phyloP scores from a whole-genome alignment of 2,797 vertebrate species.

The Thaleichthys pacificus region DNA sequence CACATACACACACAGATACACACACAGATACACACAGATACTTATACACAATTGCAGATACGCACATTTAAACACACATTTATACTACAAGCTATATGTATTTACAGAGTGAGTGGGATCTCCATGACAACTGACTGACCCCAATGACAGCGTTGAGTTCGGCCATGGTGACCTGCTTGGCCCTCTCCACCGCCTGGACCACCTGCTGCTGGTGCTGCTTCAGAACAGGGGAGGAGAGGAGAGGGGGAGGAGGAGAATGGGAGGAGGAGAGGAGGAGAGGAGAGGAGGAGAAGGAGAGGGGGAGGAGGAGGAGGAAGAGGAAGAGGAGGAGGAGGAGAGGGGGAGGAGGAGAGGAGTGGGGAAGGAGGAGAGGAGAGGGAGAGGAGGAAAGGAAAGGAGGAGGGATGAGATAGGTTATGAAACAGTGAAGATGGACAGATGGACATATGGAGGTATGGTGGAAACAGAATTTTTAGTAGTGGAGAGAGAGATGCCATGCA shows the following conservation, averaged over 20 bases:
- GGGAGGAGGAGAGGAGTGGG: background rate
- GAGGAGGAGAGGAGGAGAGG: background rate
- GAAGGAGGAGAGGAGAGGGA: background rate
- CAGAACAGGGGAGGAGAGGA: slow-evolving; percentile 6
- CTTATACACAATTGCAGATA: slow-evolving; percentile 6
- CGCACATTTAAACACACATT: no score
- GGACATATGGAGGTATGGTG: no score
- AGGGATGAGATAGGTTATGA: slow-evolving; percentile 7
- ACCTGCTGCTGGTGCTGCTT: no score
- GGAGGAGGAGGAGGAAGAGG: slow-evolving; percentile 17
- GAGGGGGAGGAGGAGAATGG: slow-evolving; percentile 1
- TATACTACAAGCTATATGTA: no score
- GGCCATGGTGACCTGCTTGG: no score
- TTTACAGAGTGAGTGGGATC: background rate
- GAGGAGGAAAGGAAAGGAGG: background rate
- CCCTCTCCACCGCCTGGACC: no score
- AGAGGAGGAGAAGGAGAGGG: background rate
- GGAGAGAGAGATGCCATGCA: no score
- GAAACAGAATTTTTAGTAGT: no score
- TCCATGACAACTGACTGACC: no score
- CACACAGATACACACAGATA: slow-evolving; percentile 1
- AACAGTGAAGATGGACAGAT: no score
- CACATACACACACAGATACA: slow-evolving; percentile 38
- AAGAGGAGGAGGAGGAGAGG: slow-evolving; percentile 26
- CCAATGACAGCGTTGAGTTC: no score